Percentiles rank a stretch among this genome's conserved stretches.
Evolutionary conservation across 2,797 vertebrate genomes (phyloP).

Genomic region (Taeniopygia guttata): DNA sequence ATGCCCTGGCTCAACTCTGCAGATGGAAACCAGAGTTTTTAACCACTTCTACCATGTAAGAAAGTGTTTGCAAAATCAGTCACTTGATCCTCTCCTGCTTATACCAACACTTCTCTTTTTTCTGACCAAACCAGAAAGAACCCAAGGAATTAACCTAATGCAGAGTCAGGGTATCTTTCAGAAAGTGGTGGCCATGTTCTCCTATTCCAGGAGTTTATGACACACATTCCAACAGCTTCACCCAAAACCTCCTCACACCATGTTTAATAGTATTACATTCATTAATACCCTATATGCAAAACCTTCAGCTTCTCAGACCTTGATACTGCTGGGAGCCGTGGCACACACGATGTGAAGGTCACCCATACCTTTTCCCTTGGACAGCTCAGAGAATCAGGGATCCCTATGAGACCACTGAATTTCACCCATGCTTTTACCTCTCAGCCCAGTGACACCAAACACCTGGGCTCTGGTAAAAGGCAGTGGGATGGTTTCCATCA

Average conservation of each 20-base stretch:
- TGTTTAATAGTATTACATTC: background rate
- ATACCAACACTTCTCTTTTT: background rate
- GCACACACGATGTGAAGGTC: background rate
- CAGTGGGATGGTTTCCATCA: background rate
- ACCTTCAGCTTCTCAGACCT: background rate
- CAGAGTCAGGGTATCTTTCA: background rate
- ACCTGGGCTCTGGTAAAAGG: background rate
- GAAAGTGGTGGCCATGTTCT: background rate
- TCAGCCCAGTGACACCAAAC: background rate
- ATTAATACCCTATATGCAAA: background rate
- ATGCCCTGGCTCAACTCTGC: background rate
- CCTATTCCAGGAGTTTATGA: background rate
- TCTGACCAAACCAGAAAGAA: background rate
- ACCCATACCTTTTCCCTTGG: background rate
- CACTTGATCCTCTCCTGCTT: background rate
- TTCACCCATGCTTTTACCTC: background rate
- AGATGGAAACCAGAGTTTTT: background rate
- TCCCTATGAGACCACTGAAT: background rate
- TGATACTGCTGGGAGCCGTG: rapidly evolving
- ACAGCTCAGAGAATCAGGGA: background rate
- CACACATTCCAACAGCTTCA: background rate
- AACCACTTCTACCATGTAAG: background rate
- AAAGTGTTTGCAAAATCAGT: background rate
- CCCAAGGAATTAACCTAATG: background rate
- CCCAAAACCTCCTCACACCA: background rate